phyloP scores from a whole-genome alignment of 2,113 vertebrate genomes.

The Piliocolobus tephrosceles region DNA sequence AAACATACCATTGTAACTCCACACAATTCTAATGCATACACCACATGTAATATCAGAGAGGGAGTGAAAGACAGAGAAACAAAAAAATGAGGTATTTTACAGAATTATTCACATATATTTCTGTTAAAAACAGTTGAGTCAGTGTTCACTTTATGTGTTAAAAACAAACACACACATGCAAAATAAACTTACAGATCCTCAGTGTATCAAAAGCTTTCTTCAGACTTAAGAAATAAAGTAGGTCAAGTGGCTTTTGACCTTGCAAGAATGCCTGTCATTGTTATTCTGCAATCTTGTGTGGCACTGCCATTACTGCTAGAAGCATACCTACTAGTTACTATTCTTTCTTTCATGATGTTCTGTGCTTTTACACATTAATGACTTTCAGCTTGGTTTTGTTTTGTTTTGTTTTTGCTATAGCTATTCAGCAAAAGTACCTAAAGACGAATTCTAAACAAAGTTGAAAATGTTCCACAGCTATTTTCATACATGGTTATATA shows the following conservation, averaged over 20 bases:
- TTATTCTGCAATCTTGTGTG: background rate
- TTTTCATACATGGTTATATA: background rate
- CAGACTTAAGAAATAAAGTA: background rate
- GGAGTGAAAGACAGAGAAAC: background rate
- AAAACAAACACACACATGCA: background rate
- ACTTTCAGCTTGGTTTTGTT: background rate
- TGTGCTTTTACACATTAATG: background rate
- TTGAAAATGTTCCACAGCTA: background rate
- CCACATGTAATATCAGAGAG: accelerated
- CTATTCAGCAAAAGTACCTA: background rate
- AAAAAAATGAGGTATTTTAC: background rate
- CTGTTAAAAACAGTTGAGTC: background rate
- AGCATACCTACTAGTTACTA: background rate
- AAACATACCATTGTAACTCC: background rate
- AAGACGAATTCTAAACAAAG: background rate
- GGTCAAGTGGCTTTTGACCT: background rate
- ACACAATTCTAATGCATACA: background rate
- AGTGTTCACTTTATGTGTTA: background rate
- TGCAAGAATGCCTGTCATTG: background rate
- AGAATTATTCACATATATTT: background rate
- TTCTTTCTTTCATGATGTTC: background rate
- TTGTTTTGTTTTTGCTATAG: background rate
- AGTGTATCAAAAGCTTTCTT: background rate
- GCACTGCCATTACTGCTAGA: background rate
- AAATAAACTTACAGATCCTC: background rate